Conservation (phyloP, 2,888 invertebrate species). For the Hemithea aestivaria region DNA sequence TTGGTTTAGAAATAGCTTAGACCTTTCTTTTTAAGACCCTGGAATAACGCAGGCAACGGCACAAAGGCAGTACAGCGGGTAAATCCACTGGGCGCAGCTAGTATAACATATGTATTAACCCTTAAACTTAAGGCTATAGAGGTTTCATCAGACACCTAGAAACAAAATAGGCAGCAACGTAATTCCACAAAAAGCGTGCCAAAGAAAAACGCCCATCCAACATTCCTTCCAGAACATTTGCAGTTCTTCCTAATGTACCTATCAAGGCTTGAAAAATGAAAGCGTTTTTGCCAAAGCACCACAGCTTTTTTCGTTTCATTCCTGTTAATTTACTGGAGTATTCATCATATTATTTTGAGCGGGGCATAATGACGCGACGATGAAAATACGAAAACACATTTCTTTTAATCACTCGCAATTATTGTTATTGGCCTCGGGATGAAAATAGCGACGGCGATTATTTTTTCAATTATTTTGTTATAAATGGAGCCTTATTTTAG, state of each 20-base stretch:
- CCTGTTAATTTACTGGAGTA: constrained; percentile 43
- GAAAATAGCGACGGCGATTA: constrained; percentile 11
- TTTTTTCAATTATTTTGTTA: constrained; percentile 12
- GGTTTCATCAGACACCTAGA: not conserved
- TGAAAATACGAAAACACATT: constrained; percentile 29
- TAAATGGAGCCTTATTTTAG: constrained; percentile 5
- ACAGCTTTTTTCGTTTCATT: constrained; percentile 34
- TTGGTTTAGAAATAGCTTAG: too few relatives aligned
- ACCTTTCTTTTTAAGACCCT: too few relatives aligned
- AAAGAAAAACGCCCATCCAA: constrained; percentile 32
- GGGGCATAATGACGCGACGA: constrained; percentile 28
- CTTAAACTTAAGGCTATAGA: too few relatives aligned
- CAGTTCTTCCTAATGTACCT: constrained; percentile 56
- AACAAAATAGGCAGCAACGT: constrained; percentile 1
- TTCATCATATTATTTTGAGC: constrained; percentile 39
- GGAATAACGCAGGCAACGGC: too few relatives aligned
- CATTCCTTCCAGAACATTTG: constrained; percentile 52
- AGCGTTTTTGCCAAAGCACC: constrained; percentile 36
- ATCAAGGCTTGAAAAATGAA: constrained; percentile 55
- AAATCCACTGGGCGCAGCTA: too few relatives aligned
- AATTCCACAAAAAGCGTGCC: constrained; percentile 3
- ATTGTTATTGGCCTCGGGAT: constrained; percentile 13
- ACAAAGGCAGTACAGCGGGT: too few relatives aligned
- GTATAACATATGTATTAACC: too few relatives aligned
- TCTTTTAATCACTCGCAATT: constrained; percentile 20